phyloP scores from a whole-genome alignment of 2,888 invertebrate species.

The Thalpophila matura region DNA sequence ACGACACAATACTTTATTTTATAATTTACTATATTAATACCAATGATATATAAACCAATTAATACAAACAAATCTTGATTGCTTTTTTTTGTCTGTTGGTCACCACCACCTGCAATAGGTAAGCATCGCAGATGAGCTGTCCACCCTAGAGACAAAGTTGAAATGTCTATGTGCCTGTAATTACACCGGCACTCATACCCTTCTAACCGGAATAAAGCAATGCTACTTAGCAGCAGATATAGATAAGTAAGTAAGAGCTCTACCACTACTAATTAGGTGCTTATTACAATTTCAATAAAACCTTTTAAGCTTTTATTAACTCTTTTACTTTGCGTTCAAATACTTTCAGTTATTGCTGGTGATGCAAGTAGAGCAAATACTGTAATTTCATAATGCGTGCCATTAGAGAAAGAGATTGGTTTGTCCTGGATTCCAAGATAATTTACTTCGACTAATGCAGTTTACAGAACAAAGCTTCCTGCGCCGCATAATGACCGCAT shows the following conservation, averaged over 20 bases:
- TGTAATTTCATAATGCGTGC: slow-evolving; percentile 52
- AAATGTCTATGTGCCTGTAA: too few relatives aligned
- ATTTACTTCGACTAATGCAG: background rate
- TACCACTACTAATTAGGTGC: too few relatives aligned
- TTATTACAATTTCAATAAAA: slow-evolving; percentile 21
- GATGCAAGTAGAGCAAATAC: slow-evolving; percentile 61
- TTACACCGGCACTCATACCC: too few relatives aligned
- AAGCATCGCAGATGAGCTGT: too few relatives aligned
- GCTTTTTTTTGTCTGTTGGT: too few relatives aligned
- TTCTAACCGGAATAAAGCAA: too few relatives aligned
- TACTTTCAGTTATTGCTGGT: slow-evolving; percentile 50
- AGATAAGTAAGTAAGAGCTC: too few relatives aligned
- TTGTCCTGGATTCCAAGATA: slow-evolving; percentile 23
- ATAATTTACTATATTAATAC: too few relatives aligned
- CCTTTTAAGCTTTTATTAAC: slow-evolving; percentile 19
- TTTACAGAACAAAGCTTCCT: background rate
- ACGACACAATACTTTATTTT: background rate
- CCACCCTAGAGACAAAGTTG: too few relatives aligned
- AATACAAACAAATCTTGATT: slow-evolving; percentile 14
- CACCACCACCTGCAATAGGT: too few relatives aligned
- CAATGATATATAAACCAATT: too few relatives aligned
- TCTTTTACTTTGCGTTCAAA: slow-evolving; percentile 38
- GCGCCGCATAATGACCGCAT: background rate
- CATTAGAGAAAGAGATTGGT: slow-evolving; percentile 33
- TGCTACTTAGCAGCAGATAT: too few relatives aligned